Conservation (phyloP, 2,797 vertebrate species). For the Semotilus atromaculatus region DNA sequence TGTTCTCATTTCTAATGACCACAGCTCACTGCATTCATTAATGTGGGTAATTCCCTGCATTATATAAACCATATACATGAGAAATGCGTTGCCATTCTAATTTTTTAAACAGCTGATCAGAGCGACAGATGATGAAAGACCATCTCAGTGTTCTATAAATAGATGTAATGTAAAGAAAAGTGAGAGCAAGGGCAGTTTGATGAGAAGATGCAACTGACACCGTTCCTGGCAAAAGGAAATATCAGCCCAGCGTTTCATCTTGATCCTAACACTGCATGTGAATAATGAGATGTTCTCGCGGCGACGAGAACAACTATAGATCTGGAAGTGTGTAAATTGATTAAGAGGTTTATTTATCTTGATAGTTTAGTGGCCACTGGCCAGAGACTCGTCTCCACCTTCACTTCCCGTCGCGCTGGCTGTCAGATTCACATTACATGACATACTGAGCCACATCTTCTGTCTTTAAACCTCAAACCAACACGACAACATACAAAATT, state of each 20-base stretch:
- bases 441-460: conserved; percentile 3
- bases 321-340: neutral
- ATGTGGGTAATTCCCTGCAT: conserved; percentile 1
- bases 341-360: conserved; percentile 18
- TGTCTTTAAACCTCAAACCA: neutral
- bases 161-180: conserved; percentile 7
- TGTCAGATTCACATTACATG: conserved; percentile 11
- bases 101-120: neutral
- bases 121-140: no score
- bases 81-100: neutral
- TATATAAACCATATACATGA: neutral
- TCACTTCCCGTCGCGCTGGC: conserved; percentile 47
- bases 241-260: conserved; percentile 2
- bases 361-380: conserved; percentile 68
- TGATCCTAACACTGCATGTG: neutral
- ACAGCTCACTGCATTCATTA: neutral
- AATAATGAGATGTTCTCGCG: neutral
- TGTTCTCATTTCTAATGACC: neutral
- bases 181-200: neutral
- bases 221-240: neutral
- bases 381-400: conserved; percentile 60
- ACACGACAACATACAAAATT: neutral
- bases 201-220: neutral
- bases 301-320: neutral
- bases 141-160: neutral